Conservation (phyloP, 2,113 vertebrate species). For the Cnemophilus loriae region DNA sequence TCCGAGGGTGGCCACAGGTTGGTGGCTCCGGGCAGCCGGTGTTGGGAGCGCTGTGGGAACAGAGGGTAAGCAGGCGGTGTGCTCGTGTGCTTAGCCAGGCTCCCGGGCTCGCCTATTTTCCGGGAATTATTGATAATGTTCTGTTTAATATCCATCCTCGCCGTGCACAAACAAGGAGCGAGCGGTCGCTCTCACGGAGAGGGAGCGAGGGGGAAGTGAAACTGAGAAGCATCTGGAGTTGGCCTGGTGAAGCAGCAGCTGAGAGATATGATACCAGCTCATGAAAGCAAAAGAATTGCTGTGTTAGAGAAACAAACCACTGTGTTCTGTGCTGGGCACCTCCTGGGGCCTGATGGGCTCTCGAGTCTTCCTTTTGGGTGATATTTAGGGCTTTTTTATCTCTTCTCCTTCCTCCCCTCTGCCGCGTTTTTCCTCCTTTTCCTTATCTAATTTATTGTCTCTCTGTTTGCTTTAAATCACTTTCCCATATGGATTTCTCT, state of each 20-base stretch:
- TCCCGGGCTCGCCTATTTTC: conserved; percentile 4
- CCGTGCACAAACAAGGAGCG: neutral
- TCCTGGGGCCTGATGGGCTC: conserved; percentile 2
- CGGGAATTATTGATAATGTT: conserved; percentile 36
- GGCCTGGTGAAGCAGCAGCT: conserved; percentile 23
- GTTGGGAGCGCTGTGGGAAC: neutral
- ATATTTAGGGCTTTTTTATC: neutral
- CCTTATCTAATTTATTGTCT: conserved; percentile 26
- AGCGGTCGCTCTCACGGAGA: neutral
- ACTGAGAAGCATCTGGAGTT: conserved; percentile 28
- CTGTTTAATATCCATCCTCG: conserved; percentile 55
- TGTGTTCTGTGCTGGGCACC: conserved; percentile 13
- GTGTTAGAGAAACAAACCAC: conserved; percentile 16
- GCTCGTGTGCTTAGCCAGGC: neutral
- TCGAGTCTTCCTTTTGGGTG: neutral
- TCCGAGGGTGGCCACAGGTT: neutral
- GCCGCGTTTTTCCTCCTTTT: neutral
- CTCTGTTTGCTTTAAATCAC: conserved; percentile 23
- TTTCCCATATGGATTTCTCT: conserved; percentile 14
- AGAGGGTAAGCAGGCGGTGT: neutral
- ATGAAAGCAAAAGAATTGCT: conserved; percentile 12
- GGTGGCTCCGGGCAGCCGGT: neutral
- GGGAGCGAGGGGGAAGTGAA: conserved; percentile 22
- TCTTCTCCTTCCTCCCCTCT: neutral
- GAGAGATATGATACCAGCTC: conserved; percentile 40